Evolutionary conservation across 2,797 vertebrate species (phyloP).

Genomic region (Pampus argenteus): DNA sequence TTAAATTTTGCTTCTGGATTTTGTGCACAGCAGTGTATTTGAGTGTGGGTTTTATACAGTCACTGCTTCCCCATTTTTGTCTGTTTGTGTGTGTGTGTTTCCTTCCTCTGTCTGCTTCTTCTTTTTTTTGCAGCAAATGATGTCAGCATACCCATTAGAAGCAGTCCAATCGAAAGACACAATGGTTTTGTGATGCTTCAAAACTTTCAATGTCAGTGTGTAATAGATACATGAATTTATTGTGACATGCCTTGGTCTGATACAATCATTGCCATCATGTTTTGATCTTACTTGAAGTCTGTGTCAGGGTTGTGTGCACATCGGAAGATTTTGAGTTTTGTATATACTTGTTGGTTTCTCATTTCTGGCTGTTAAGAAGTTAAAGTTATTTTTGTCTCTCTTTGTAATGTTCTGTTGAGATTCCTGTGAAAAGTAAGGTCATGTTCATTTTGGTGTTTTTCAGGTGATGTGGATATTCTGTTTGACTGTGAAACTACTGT

Average conservation of each 20-base stretch:
- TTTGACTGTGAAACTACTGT: too few species aligned
- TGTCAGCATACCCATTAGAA: constrained; percentile 42
- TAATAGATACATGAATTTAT: background rate
- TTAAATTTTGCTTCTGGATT: constrained; percentile 5
- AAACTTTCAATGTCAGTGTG: background rate
- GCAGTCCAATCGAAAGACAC: constrained; percentile 58
- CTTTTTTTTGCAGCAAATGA: constrained; percentile 42
- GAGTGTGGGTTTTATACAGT: background rate
- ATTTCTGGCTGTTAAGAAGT: background rate
- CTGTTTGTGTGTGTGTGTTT: background rate
- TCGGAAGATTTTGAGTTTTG: background rate
- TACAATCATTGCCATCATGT: background rate
- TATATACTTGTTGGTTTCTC: background rate
- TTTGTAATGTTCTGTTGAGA: too few species aligned
- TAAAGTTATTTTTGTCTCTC: too few species aligned
- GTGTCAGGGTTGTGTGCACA: background rate
- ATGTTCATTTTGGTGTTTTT: too few species aligned
- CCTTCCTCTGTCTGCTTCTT: constrained; percentile 30
- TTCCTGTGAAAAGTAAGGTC: too few species aligned
- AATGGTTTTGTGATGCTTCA: background rate
- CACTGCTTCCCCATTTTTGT: constrained; percentile 34
- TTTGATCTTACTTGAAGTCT: background rate
- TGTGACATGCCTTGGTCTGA: background rate
- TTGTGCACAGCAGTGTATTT: background rate
- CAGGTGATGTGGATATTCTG: too few species aligned